A percentile compares a stretch with the other conserved stretches of the same genome.
These are phyloP conservation scores for Cephus nigrinus DNA, from an alignment of 2,888 invertebrate genomes.

Conservation along the genomic window DNA sequence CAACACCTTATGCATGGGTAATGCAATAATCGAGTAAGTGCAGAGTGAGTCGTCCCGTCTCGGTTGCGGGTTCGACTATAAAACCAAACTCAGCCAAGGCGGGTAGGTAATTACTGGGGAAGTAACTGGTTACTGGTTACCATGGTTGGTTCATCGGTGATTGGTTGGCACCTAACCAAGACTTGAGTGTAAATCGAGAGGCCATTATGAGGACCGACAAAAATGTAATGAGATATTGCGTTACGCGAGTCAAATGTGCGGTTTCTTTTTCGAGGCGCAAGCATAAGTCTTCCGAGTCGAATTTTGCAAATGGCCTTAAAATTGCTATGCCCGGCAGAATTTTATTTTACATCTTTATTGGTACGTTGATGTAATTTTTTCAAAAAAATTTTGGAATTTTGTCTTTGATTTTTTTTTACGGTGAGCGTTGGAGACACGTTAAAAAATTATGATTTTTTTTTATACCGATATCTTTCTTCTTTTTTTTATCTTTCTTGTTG, in stretches of 20 bases:
- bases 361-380: neutral
- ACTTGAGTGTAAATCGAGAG: conserved; percentile 10
- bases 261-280: conserved; percentile 37
- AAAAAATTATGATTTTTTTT: neutral
- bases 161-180: conserved; percentile 44
- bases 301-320: neutral
- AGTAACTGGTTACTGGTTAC: conserved; percentile 44
- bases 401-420: neutral
- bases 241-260: conserved; percentile 16
- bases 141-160: conserved; percentile 39
- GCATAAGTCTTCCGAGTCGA: conserved; percentile 5
- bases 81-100: conserved; percentile 52
- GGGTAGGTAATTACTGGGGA: conserved; percentile 50
- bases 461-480: neutral
- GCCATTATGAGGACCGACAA: conserved; percentile 5
- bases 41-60: conserved; percentile 50
- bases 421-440: neutral
- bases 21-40: conserved; percentile 55
- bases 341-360: neutral
- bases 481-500: neutral
- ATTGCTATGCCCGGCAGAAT: neutral
- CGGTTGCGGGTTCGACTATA: conserved; percentile 50
- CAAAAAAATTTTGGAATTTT: neutral
- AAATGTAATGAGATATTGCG: conserved; percentile 11
- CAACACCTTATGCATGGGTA: conserved; percentile 50